phyloP scores from a whole-genome alignment of 2,113 vertebrate genomes.

The Delphinapterus leucas region DNA sequence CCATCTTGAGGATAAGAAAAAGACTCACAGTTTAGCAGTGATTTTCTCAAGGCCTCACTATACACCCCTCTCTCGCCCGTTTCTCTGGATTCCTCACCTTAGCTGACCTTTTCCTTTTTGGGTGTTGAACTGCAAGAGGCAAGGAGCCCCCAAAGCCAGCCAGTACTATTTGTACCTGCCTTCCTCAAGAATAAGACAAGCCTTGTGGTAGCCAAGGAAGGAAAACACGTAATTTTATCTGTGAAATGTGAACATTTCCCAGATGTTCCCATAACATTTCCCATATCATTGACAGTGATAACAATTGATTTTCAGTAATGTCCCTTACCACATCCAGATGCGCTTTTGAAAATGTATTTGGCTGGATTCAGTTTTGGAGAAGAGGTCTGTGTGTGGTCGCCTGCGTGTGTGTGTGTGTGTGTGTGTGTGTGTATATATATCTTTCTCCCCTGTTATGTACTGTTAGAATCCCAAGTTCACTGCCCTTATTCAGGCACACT shows the following conservation, averaged over 20 bases:
- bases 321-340: neutral
- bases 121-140: neutral
- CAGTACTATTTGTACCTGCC: neutral
- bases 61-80: neutral
- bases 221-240: slow-evolving; percentile 39
- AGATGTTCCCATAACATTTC: no score
- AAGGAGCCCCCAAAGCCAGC: neutral
- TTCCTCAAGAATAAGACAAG: slow-evolving; percentile 15
- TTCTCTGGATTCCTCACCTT: slow-evolving; percentile 7
- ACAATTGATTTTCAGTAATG: slow-evolving; percentile 45
- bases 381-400: neutral
- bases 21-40: slow-evolving; percentile 21
- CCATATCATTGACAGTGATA: neutral
- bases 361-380: neutral
- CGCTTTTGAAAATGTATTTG: neutral
- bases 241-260: slow-evolving; percentile 31
- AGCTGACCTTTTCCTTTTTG: slow-evolving; percentile 41
- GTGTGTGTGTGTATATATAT: neutral
- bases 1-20: slow-evolving; percentile 45
- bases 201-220: slow-evolving; percentile 12
- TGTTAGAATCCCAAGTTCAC: neutral
- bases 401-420: neutral
- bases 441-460: neutral
- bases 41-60: slow-evolving; percentile 33
- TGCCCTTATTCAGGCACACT: neutral